These are phyloP conservation scores for Schizaphis graminum DNA, from an alignment of 2,888 invertebrate species.

Conservation along the genomic window DNA sequence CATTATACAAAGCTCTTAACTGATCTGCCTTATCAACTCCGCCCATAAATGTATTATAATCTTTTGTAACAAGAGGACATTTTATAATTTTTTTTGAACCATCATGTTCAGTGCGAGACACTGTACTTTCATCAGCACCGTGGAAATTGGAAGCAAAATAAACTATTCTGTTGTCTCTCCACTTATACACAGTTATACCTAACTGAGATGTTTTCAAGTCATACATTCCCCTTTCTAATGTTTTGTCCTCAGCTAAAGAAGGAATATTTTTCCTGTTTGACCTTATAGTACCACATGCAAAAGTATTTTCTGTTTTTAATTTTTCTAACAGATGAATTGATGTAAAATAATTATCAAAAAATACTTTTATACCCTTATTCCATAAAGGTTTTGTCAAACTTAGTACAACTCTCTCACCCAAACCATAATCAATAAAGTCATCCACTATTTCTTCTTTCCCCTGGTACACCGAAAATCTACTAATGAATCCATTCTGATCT, in stretches of 20 bases:
- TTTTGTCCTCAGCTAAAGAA: too few species aligned
- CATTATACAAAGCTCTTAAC: constrained; percentile 53
- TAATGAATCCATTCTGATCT: constrained; percentile 1
- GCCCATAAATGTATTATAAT: constrained; percentile 68
- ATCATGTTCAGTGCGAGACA: constrained; percentile 65
- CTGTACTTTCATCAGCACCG: constrained; percentile 66
- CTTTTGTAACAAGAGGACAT: constrained; percentile 67
- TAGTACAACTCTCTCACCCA: too few species aligned
- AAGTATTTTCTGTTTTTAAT: too few species aligned
- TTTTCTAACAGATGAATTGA: too few species aligned
- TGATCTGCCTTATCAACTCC: constrained; percentile 67
- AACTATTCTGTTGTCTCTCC: constrained; percentile 66
- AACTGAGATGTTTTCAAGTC: constrained; percentile 44
- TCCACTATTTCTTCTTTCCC: constrained; percentile 7
- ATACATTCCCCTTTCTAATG: too few species aligned
- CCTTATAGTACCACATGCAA: too few species aligned
- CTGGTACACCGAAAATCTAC: not conserved
- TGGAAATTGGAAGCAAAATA: constrained; percentile 66
- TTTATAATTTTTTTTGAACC: constrained; percentile 8
- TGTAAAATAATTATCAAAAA: too few species aligned
- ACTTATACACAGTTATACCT: constrained; percentile 65
- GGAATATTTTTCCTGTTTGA: too few species aligned
- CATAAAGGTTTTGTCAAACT: too few species aligned
- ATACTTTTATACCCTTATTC: too few species aligned
- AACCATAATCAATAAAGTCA: constrained; percentile 13